These are phyloP conservation scores for Lepidurus couesii DNA, from an alignment of 1,140 invertebrate species.

Conservation along the genomic window DNA sequence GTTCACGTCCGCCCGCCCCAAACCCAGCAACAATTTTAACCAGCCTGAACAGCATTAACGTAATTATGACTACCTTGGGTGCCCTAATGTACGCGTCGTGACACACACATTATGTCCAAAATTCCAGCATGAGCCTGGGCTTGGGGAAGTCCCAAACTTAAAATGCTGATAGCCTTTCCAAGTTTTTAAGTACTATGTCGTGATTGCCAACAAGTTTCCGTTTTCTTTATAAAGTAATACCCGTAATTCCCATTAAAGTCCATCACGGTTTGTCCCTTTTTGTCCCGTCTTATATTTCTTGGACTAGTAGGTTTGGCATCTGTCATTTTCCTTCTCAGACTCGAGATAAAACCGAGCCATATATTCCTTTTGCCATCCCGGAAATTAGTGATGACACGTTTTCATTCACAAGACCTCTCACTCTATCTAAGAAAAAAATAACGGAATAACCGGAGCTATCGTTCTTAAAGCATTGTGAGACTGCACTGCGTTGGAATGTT, in stretches of 20 bases:
- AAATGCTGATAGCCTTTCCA: constrained; percentile 8
- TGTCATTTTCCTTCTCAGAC: background rate
- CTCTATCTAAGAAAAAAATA: too few species aligned
- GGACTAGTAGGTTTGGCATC: background rate
- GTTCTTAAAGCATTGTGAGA: too few species aligned
- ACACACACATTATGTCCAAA: constrained; percentile 20
- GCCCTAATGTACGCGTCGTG: constrained; percentile 20
- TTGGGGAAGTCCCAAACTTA: constrained; percentile 11
- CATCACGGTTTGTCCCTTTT: background rate
- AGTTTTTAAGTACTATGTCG: constrained; percentile 1
- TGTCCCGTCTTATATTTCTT: background rate
- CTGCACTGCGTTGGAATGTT: too few species aligned
- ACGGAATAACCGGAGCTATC: too few species aligned
- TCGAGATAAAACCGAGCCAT: background rate
- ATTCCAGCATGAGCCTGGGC: constrained; percentile 17
- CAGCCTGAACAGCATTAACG: constrained; percentile 7
- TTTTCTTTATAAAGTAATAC: background rate
- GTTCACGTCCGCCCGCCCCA: background rate
- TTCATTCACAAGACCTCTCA: too few species aligned
- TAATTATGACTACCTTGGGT: constrained; percentile 20
- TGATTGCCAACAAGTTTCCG: constrained; percentile 1
- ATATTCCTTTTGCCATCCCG: too few species aligned
- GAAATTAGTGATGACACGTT: too few species aligned
- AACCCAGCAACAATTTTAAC: constrained; percentile 13
- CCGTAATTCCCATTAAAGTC: background rate